phyloP scores from a whole-genome alignment of 2,113 vertebrate genomes.

The Alectura lathami region DNA sequence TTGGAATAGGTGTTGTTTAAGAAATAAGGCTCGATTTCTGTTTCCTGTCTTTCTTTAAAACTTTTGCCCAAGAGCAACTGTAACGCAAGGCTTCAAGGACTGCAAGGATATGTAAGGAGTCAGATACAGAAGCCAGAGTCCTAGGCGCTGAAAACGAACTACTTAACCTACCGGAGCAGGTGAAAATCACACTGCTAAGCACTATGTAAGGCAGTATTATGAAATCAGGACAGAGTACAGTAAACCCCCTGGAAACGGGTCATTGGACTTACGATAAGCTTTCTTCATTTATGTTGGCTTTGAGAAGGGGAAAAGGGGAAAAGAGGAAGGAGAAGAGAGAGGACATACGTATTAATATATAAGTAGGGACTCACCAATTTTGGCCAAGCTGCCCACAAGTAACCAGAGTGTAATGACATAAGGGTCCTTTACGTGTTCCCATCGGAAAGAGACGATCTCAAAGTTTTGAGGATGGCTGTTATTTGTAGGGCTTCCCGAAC shows the following conservation, averaged over 20 bases:
- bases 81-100: not conserved
- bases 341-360: not conserved
- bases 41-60: not conserved
- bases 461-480: slow-evolving; percentile 35
- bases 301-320: not conserved
- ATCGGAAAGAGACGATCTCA: slow-evolving; percentile 84
- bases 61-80: not conserved
- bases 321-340: not conserved
- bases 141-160: not conserved
- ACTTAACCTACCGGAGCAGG: not conserved
- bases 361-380: slow-evolving; percentile 83
- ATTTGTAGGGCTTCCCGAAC: not conserved
- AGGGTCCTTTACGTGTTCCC: slow-evolving; percentile 86
- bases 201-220: not conserved
- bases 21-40: not conserved
- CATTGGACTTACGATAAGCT: not conserved
- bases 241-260: not conserved
- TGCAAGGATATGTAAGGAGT: not conserved
- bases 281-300: not conserved
- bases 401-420: slow-evolving; percentile 87
- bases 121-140: not conserved
- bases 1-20: not conserved
- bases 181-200: not conserved
- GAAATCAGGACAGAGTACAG: slow-evolving; percentile 48
- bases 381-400: slow-evolving; percentile 86